Base-by-base conservation (phyloP, 2,113 vertebrate species). In the Neolamprologus cancellatus region DNA sequence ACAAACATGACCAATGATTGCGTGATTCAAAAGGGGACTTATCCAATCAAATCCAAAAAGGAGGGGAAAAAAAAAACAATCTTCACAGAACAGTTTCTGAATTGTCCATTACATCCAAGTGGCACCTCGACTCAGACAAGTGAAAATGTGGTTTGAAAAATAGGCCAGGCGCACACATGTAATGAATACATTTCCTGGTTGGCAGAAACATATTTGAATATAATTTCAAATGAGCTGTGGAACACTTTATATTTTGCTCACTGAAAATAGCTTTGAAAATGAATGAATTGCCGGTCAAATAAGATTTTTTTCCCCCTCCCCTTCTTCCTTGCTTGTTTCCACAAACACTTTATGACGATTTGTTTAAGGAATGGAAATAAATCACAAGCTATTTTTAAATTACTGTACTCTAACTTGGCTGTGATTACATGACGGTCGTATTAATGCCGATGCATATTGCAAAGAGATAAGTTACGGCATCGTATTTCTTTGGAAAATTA, bases 181-280 rank as follows among this genome's bases (percentile, higher is more conserved):
- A 86, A 90, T 92, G 91, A 94, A 92, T 89, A 90, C 57, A 91
- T 91, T 91, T 90, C 87, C 87, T 89, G 86, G 32, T 81, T 41
- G 84, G 64, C 69, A 90, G 86, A 82, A 90, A 89, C 88, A 86
- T 90, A 87, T 92, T 90, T 86, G 74, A 89, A 93, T 88, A 84
- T 81, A 83, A 93, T 93, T 94, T 91, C 86, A 84, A 89, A 91
- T 79, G 71, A 91, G 87, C 53, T 52, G 78, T 46, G 55, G 41
- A 34, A 32, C 87, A 87, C 81, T 81, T 80, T 87, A 30, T 85
- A 84, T 86, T 91, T 86, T 69, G 15, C 69, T 80, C 44, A 15
- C 39, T 85, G 78, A 66, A 85, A 87, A 88, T 83, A 80, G 86
- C 84, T 90, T 85, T 85, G 79, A 69, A 84, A 89, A 85, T 82